Percentiles rank a stretch among this genome's conserved stretches.
phyloP scores from a whole-genome alignment of 2,113 vertebrate genomes.

The Cynoglossus semilaevis region DNA sequence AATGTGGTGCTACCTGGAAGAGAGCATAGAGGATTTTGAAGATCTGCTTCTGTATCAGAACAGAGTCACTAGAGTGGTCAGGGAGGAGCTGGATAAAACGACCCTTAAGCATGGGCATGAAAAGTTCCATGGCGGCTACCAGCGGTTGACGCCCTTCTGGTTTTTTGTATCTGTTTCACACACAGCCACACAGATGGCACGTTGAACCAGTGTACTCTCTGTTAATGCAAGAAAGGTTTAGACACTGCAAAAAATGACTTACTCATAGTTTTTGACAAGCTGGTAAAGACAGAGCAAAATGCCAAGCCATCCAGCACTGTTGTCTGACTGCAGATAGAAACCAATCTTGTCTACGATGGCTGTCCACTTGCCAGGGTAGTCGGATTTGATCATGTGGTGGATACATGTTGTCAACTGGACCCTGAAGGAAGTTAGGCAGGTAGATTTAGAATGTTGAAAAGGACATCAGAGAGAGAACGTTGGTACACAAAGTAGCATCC shows the following conservation, averaged over 20 bases:
- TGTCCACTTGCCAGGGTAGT: conserved; percentile 96
- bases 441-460: conserved; percentile 20
- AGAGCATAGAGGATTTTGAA: conserved; percentile 99
- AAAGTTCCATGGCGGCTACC: conserved; percentile 97
- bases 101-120: conserved; percentile 95
- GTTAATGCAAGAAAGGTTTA: neutral
- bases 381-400: conserved; percentile 98
- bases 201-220: neutral
- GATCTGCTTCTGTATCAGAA: conserved; percentile 98
- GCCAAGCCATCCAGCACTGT: conserved; percentile 93
- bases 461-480: neutral
- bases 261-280: conserved; percentile 99
- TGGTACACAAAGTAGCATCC: neutral
- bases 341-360: conserved; percentile 97
- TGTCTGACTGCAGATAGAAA: conserved; percentile 96
- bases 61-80: conserved; percentile 92
- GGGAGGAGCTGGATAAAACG: conserved; percentile 92
- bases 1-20: conserved; percentile 84
- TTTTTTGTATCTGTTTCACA: conserved; percentile 90
- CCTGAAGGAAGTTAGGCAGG: conserved; percentile 61
- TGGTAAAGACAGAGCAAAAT: conserved; percentile 98
- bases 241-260: conserved; percentile 52
- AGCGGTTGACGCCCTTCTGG: conserved; percentile 93
- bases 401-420: conserved; percentile 98
- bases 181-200: neutral